These are phyloP conservation scores for Drosophila micromelanica DNA, from an alignment of 1,140 invertebrate species.

Conservation along the genomic window DNA sequence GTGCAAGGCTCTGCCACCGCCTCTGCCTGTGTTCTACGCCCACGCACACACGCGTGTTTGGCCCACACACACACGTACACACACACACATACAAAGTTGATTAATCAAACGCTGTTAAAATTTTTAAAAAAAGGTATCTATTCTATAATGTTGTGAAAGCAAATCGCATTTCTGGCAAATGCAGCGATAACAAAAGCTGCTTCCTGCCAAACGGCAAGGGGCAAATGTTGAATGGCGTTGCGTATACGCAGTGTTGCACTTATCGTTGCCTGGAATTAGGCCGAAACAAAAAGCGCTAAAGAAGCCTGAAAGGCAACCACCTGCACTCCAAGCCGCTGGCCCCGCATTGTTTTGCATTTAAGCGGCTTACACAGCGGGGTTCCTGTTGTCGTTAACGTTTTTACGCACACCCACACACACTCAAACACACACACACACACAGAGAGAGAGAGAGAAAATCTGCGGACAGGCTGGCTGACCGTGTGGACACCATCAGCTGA, in stretches of 20 bases:
- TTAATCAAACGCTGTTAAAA: conserved; percentile 21
- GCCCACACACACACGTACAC: not conserved
- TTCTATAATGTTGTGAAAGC: conserved; percentile 1
- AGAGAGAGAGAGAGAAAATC: not conserved
- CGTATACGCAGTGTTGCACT: conserved; percentile 29
- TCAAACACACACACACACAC: not conserved
- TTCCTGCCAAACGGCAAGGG: conserved; percentile 2
- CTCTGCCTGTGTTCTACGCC: not conserved
- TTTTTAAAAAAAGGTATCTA: conserved; percentile 3
- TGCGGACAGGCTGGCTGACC: not conserved
- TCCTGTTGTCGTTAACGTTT: not conserved
- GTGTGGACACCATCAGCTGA: conserved; percentile 7
- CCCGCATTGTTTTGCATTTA: conserved; percentile 34
- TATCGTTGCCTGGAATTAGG: conserved; percentile 6
- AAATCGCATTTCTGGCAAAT: not conserved
- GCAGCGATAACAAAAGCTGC: not conserved
- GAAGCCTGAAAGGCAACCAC: conserved; percentile 8
- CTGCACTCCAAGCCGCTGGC: not conserved
- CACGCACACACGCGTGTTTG: not conserved
- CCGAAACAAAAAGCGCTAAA: conserved; percentile 3
- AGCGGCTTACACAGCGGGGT: conserved; percentile 23
- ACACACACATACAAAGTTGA: conserved; percentile 3
- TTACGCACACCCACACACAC: too few species aligned
- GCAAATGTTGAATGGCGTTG: not conserved
- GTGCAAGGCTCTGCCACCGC: not conserved